Percentiles rank a stretch among this genome's conserved stretches.
These are phyloP conservation scores for Sclerodermus sp. DNA, from an alignment of 2,888 invertebrate species.

Conservation along the genomic window DNA sequence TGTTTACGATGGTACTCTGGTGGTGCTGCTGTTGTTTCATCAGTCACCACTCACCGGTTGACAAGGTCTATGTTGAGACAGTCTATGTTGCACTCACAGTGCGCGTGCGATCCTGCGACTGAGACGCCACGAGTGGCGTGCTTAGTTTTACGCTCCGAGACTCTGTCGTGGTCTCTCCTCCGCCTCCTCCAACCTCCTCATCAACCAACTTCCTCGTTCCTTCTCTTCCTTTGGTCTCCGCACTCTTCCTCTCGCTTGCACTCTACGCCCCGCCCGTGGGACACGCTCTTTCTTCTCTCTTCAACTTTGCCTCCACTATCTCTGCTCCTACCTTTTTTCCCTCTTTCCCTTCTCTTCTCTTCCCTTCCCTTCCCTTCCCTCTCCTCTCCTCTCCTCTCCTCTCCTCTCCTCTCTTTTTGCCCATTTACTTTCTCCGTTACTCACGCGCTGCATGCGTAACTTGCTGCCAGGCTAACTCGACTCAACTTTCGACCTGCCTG, in stretches of 20 bases:
- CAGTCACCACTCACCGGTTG: too few relatives aligned
- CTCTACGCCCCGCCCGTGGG: constrained; percentile 8
- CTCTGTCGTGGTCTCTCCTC: constrained; percentile 3
- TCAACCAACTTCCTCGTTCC: too few relatives aligned
- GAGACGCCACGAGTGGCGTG: constrained; percentile 45
- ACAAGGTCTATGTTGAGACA: background rate
- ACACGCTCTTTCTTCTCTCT: too few relatives aligned
- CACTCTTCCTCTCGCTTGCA: constrained; percentile 10
- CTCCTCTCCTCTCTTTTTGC: constrained; percentile 1
- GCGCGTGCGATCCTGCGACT: constrained; percentile 51
- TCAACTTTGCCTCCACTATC: too few relatives aligned
- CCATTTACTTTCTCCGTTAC: background rate
- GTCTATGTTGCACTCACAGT: constrained; percentile 19
- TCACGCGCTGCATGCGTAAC: too few relatives aligned
- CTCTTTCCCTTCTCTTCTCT: constrained; percentile 22
- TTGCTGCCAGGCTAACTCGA: too few relatives aligned
- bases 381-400: background rate
- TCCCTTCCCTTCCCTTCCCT: background rate
- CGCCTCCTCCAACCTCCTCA: constrained; percentile 10
- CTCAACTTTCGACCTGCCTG: too few relatives aligned
- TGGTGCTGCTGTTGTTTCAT: too few relatives aligned
- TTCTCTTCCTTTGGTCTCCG: too few relatives aligned
- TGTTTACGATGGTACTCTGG: background rate
- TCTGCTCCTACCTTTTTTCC: constrained; percentile 14
- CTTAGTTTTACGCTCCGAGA: constrained; percentile 38